A percentile compares a stretch with the other conserved stretches of the same genome.
phyloP scores from a whole-genome alignment of 2,113 vertebrate species.

The Platichthys stellatus region DNA sequence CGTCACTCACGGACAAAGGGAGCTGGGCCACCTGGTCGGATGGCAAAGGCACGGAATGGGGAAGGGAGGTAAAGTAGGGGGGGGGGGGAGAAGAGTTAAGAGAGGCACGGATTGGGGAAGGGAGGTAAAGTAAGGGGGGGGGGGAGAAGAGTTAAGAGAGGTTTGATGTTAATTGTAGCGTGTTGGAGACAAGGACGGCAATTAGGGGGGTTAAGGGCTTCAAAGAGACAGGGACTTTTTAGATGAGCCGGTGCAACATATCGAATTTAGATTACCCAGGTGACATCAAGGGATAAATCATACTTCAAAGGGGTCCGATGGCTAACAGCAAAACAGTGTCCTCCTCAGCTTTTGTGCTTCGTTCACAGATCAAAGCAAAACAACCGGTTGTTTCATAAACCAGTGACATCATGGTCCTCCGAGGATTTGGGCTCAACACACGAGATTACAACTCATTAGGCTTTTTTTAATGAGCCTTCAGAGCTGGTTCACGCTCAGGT shows the following conservation, averaged over 20 bases:
- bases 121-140: not conserved
- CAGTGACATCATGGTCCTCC: conserved; percentile 63
- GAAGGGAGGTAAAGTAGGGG: not conserved
- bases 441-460: conserved; percentile 60
- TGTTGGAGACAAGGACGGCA: conserved; percentile 59
- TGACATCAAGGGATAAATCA: conserved; percentile 60
- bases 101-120: conserved; percentile 2
- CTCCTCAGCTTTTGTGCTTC: conserved; percentile 54
- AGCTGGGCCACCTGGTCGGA: conserved; percentile 91
- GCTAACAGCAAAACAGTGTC: conserved; percentile 64
- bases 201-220: conserved; percentile 61
- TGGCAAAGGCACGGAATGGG: not conserved
- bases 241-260: conserved; percentile 41
- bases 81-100: not conserved
- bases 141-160: conserved; percentile 11
- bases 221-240: conserved; percentile 58
- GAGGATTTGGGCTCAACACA: conserved; percentile 35
- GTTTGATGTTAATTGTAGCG: conserved; percentile 37
- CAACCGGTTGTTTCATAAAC: conserved; percentile 58
- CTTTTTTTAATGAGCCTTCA: conserved; percentile 21
- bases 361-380: conserved; percentile 68
- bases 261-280: conserved; percentile 71
- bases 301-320: conserved; percentile 65
- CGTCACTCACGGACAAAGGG: conserved; percentile 93
- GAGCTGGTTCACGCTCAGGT: conserved; percentile 4